Evolutionary conservation across 2,888 invertebrate species (phyloP).

Genomic region (Cancer borealis): DNA sequence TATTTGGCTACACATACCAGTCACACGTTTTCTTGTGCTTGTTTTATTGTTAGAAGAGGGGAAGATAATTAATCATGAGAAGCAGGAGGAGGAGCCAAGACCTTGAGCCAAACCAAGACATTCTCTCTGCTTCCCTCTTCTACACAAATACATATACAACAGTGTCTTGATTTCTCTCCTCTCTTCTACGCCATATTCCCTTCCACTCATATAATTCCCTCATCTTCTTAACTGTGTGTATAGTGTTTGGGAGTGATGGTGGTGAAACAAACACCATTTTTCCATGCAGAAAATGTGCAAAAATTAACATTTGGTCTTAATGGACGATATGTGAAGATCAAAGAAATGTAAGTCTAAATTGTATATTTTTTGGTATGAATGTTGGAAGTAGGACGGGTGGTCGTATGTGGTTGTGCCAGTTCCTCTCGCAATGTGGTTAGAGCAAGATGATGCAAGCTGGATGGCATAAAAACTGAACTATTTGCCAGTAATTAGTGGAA

Average conservation of each 20-base stretch:
- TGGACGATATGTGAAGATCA: neutral
- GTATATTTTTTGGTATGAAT: neutral
- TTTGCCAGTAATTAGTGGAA: neutral
- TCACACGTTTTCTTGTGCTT: conserved; percentile 37
- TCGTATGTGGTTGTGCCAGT: neutral
- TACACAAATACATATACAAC: neutral
- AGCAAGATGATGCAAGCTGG: neutral
- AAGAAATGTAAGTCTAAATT: conserved; percentile 28
- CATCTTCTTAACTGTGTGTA: neutral
- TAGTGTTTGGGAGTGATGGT: neutral
- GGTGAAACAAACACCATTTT: neutral
- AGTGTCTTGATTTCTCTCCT: neutral
- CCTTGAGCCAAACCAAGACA: conserved; percentile 15
- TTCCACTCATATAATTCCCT: neutral
- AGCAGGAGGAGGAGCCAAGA: conserved; percentile 37
- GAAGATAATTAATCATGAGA: neutral
- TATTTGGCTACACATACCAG: neutral
- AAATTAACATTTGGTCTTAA: neutral
- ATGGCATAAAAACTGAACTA: neutral
- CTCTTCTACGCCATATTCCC: neutral
- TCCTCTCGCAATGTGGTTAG: neutral
- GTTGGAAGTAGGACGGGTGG: neutral
- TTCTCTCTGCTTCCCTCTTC: conserved; percentile 7
- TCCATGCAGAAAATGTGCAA: neutral
- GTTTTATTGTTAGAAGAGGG: conserved; percentile 21